Conservation (phyloP, 2,113 vertebrate species). For the Mormoops blainvillei region DNA sequence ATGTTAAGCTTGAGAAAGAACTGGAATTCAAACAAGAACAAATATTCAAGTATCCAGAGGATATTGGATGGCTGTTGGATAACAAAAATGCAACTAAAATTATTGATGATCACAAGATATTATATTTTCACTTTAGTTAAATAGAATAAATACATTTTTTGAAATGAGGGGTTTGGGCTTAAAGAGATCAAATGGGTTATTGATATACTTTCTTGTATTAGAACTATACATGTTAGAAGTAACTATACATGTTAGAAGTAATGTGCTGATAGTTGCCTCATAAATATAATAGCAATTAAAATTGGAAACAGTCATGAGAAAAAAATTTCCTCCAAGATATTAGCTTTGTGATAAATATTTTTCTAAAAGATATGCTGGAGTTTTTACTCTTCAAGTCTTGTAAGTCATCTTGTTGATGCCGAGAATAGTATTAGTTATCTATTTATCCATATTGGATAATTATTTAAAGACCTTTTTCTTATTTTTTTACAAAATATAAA, state of each 20-base stretch:
- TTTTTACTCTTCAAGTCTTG: neutral
- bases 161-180: neutral
- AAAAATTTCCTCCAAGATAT: neutral
- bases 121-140: constrained; percentile 13
- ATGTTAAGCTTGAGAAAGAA: neutral
- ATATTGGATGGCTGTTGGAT: neutral
- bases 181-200: neutral
- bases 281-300: neutral
- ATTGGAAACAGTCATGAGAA: neutral
- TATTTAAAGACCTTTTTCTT: neutral
- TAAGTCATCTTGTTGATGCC: neutral
- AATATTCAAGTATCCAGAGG: neutral
- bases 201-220: neutral
- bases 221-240: neutral
- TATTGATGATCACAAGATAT: neutral
- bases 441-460: neutral
- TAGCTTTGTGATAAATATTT: neutral
- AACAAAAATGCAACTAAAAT: neutral
- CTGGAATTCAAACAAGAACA: neutral
- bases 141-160: neutral
- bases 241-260: neutral
- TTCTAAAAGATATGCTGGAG: neutral
- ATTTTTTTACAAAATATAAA: neutral
- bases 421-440: neutral
- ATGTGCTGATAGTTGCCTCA: neutral